Evolutionary conservation across 2,113 vertebrate genomes (phyloP).

Genomic region (Spea bombifrons): DNA sequence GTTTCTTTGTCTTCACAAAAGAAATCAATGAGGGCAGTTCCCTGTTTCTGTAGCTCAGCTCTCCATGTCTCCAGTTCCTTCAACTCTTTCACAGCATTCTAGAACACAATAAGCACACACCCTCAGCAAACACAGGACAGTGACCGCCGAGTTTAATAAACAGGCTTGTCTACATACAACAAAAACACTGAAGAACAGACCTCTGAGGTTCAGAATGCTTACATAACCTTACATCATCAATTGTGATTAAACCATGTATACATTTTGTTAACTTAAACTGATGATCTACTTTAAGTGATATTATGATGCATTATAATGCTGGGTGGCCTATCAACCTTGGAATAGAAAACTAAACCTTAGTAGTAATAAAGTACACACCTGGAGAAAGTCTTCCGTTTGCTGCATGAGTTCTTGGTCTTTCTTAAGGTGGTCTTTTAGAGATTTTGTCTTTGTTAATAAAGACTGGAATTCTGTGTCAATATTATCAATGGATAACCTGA

Average conservation of each 20-base stretch:
- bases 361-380: conserved; percentile 65
- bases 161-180: not conserved
- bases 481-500: conserved; percentile 87
- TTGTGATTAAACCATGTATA: too few species aligned
- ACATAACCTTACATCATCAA: too few species aligned
- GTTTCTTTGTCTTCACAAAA: conserved; percentile 97
- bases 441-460: conserved; percentile 74
- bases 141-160: not conserved
- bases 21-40: conserved; percentile 89
- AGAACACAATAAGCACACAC: conserved; percentile 33
- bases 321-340: too few species aligned
- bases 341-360: too few species aligned
- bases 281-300: too few species aligned
- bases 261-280: too few species aligned
- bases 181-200: not conserved
- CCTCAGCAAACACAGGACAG: conserved; percentile 8
- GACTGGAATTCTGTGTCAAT: conserved; percentile 83
- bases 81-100: conserved; percentile 80
- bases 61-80: conserved; percentile 79
- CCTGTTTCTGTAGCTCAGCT: conserved; percentile 77
- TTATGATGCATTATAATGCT: too few species aligned
- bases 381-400: conserved; percentile 86
- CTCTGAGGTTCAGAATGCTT: too few species aligned
- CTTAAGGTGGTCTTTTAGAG: conserved; percentile 81
- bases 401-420: conserved; percentile 76